Evolutionary conservation across 2,113 vertebrate genomes (phyloP), one percentile per base, ranked within the genome.

Genomic region (Thalassarche chlororhynchos): DNA sequence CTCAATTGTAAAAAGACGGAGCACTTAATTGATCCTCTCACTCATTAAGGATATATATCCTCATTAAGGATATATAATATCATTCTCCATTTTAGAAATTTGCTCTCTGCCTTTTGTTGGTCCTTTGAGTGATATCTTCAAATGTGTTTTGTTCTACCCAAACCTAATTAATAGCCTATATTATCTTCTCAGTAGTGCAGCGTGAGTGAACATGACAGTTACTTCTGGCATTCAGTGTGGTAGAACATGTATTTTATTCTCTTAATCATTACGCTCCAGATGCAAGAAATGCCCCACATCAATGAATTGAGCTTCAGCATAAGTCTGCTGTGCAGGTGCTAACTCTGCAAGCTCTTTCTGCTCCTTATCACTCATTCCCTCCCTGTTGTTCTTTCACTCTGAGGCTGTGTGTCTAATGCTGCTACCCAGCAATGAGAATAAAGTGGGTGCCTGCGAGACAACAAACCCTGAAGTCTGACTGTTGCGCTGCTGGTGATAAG

Each of bases 251-350:
- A 94, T 92, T 91, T 89, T 84, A 77, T 87, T 88, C 78, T 91
- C 83, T 87, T 90, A 95, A 93, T 97, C 89, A 90, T 93, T 88
- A 54, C 0, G 0, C 69, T 90, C 62, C 96, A 97, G 92, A 95
- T 85, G 75, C 80, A 93, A 96, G 83, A 92, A 87, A 36, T 55
- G 89, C 89, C 82, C 95, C 95, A 96, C 91, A 96, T 97, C 96
- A 95, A 78, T 93, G 92, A 84, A 90, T 42, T 71, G 66, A 96
- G 91, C 72, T 72, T 77, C 77, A 83, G 87, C 60, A 4, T 69
- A 8, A 36, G 89, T 88, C 93, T 95, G 92, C 54, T 47, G 57
- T 96, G 95, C 96, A 97, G 96, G 95, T 90, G 92, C 89, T 89
- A 95, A 77, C 76, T 74, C 78, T 51, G 65, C 72, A 68, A 83